Evolutionary conservation across 2,797 vertebrate species (phyloP), one percentile per base, ranked within the genome.

Genomic region (Enteromius paludinosus): DNA sequence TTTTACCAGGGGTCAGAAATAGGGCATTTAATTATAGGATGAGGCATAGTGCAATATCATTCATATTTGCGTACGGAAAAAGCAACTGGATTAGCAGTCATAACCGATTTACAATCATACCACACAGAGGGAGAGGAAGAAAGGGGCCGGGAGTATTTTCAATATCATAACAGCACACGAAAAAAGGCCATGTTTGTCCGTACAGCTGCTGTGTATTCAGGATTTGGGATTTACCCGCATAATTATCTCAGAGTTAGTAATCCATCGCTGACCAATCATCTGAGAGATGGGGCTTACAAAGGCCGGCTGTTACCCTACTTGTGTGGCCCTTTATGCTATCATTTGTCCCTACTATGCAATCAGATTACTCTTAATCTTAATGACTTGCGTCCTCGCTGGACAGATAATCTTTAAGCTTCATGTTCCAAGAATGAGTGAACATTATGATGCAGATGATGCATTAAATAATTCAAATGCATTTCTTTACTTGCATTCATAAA

Each of bases 311-410:
- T 94, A 95, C 94, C 93, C 93, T 93, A 94, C 91, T 94, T 92
- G 91, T 93, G 93, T 88, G 89, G 94, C 86, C 79, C 90, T 94
- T 93, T 92, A 89, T 92, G 90, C 90, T 93, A 91, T 92, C 92
- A 93, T 92, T 92, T 95, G 92, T 92, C 92, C 85, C 91, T 91
- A 54, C 91, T 89, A 91, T 93, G 90, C 90, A 94, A 95, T 94
- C 94, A 95, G 95, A 96, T 96, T 96, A 96, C 79, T 89, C 91
- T 90, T 95, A 94, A 95, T 94, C 94, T 94, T 93, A 94, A 95
- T 92, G 92, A 94, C 89, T 90, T 90, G 88, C 92, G 87, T 93
- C 93, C 94, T 95, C 91, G 91, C 89, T 92, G 91, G 83, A 90
- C 90, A 91, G 92, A 94, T 93, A 89, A 94, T 93, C 90, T 90